phyloP scores from a whole-genome alignment of 2,113 vertebrate species.

The Archocentrus centrarchus region DNA sequence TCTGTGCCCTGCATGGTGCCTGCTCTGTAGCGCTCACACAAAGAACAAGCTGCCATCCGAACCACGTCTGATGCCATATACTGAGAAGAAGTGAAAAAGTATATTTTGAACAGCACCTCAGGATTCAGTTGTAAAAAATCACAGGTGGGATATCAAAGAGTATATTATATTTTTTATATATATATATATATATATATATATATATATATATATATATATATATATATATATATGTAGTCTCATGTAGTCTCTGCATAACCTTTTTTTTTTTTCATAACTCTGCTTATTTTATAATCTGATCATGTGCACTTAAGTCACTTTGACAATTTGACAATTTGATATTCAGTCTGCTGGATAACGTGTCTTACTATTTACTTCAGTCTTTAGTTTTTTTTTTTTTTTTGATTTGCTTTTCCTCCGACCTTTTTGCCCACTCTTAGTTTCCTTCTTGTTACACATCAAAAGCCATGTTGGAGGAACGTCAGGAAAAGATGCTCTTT shows the following conservation, averaged over 20 bases:
- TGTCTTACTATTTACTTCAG: background rate
- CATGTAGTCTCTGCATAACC: background rate
- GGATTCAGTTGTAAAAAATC: conserved; percentile 11
- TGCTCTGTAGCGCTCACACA: conserved; percentile 31
- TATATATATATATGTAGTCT: background rate
- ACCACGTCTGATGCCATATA: conserved; percentile 16
- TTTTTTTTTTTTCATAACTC: background rate
- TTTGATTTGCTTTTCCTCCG: background rate
- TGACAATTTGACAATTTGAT: too few relatives aligned
- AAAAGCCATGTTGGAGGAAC: background rate
- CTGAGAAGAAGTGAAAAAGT: background rate
- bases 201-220: background rate
- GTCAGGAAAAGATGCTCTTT: background rate
- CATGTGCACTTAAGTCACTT: too few relatives aligned
- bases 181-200: background rate
- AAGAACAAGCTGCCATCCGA: conserved; percentile 43
- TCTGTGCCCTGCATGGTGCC: conserved; percentile 42
- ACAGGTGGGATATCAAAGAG: conserved; percentile 35
- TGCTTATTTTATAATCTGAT: background rate
- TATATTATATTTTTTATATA: background rate
- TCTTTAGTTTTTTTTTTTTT: background rate
- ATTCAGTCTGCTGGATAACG: background rate
- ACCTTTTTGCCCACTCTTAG: background rate
- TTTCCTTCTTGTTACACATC: background rate
- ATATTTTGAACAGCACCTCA: conserved; percentile 16